phyloP scores from a whole-genome alignment of 2,113 vertebrate genomes.

The Merops nubicus region DNA sequence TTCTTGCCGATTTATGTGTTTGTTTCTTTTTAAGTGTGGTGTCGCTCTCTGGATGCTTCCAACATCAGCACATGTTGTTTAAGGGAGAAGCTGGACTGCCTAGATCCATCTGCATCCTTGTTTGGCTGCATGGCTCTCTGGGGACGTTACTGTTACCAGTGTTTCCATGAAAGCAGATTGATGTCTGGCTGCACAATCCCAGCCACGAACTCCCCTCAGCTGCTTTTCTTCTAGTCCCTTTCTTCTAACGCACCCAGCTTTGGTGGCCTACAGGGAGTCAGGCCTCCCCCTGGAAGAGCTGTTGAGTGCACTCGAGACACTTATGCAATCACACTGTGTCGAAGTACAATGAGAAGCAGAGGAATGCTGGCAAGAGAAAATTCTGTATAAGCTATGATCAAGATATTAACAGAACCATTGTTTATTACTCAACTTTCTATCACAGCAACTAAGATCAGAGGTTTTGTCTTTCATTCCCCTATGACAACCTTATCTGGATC shows the following conservation, averaged over 20 bases:
- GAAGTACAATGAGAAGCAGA: neutral
- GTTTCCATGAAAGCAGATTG: conserved; percentile 3
- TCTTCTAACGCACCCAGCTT: neutral
- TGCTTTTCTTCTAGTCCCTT: neutral
- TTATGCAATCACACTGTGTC: neutral
- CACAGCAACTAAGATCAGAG: neutral
- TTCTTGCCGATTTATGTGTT: neutral
- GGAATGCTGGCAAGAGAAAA: neutral
- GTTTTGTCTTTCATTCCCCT: neutral
- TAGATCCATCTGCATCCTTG: rapidly evolving
- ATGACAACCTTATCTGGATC: neutral
- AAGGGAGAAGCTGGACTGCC: neutral
- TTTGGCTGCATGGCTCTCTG: neutral
- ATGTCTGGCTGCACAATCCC: neutral
- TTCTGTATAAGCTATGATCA: neutral
- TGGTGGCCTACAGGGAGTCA: neutral
- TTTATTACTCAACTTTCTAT: conserved; percentile 20
- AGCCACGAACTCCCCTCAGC: neutral
- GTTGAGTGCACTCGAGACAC: neutral
- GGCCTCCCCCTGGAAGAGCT: neutral
- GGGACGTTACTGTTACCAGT: neutral
- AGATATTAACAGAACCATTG: neutral
- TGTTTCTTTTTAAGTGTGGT: neutral
- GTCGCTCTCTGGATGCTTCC: neutral
- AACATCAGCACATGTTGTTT: neutral